Evolutionary conservation across 2,888 invertebrate genomes (phyloP).

Genomic region (Exephanes ischioxanthus): DNA sequence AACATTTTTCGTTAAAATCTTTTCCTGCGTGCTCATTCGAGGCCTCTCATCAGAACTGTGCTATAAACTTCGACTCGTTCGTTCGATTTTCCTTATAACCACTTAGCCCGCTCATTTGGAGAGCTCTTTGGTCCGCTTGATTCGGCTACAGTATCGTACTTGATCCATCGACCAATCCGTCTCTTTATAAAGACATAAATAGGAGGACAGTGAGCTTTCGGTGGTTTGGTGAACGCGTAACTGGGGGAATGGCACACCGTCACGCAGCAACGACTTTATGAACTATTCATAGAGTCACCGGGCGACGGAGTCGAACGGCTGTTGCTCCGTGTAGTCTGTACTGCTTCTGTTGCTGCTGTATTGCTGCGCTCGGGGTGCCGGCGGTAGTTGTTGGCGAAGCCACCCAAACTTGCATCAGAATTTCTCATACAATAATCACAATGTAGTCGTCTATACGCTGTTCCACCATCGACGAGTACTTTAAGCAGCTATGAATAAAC

Average conservation of each 20-base stretch:
- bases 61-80: neutral
- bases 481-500: slow-evolving; percentile 30
- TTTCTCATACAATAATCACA: slow-evolving; percentile 11
- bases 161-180: slow-evolving; percentile 8
- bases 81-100: neutral
- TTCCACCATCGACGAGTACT: slow-evolving; percentile 1
- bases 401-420: neutral
- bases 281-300: slow-evolving; percentile 57
- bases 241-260: slow-evolving; percentile 47
- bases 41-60: neutral
- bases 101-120: neutral
- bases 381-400: neutral
- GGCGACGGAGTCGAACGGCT: slow-evolving; percentile 25
- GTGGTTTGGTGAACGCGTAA: slow-evolving; percentile 38
- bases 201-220: slow-evolving; percentile 36
- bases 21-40: neutral
- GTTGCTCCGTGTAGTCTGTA: slow-evolving; percentile 19
- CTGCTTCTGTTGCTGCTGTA: neutral
- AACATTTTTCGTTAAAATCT: neutral
- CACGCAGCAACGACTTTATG: slow-evolving; percentile 57
- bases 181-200: slow-evolving; percentile 31
- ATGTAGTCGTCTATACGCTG: slow-evolving; percentile 7
- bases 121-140: too few relatives aligned
- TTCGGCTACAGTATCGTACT: neutral
- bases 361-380: neutral